Evolutionary conservation across 1,140 invertebrate species (phyloP), one percentile per base, ranked within the genome.

Genomic region (Coboldia fuscipes): DNA sequence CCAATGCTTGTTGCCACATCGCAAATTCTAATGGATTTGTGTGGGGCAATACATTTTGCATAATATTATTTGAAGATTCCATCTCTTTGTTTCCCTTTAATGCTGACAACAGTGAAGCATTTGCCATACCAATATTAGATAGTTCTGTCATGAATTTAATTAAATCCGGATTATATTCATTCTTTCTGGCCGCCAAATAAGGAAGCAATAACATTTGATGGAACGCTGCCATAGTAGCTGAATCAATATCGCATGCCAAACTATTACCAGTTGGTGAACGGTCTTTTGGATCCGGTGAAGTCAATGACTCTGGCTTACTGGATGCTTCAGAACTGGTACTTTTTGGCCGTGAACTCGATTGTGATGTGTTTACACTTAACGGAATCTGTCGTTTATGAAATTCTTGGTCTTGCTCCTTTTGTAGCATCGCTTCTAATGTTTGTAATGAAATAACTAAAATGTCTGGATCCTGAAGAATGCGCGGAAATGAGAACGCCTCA

Each of bases 401-500:
- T 13, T 29, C 35, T 37, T 39, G 34, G 31, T 60, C 55, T 19
- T 50, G 52, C 38, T 66, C 57, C 36, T 67, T 66, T 40, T 61
- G 56, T 27, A 80, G 47, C 15, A 81, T 70, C n/a, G 65, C 65
- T 52, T 80, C 75, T 15, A 84, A 51, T 56, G 80, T 75, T 3
- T 69, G 62, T 42, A 82, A 56, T 17, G 75, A 77, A 40, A 84
- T 72, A 2, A 81, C 76, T 5, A 82, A 48, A 35, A 83, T 68
- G 48, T 83, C 75, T 4, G 75, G 75, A 54, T 82, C 77, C 44
- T 71, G 66, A 16, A 79, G 50, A 2, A 80, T 55, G 40, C 73
- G 66, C 0, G 75, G 74, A 42, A 65, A 75, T 13, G 69, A 66
- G 27, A 78, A 63, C 0, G 70, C 71, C 47, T 79, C 70, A 0